Evolutionary conservation across 2,888 invertebrate genomes (phyloP).

Genomic region (Lasioglossum lativentre): DNA sequence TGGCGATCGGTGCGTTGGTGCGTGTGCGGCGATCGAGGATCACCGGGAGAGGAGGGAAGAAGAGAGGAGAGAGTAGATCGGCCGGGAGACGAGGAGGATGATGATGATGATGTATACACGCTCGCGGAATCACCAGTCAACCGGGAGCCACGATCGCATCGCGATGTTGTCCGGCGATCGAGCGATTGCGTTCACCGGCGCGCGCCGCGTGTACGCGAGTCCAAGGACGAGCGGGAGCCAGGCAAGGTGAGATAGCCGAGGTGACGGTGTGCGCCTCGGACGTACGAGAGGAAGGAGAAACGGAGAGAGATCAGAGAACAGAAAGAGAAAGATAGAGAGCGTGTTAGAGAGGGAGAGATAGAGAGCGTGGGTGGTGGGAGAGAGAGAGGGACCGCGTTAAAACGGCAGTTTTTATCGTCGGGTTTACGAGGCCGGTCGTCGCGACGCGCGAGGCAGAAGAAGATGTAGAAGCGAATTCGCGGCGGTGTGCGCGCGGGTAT

Average conservation of each 20-base stretch:
- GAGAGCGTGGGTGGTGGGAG: background rate
- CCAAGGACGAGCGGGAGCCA: constrained; percentile 50
- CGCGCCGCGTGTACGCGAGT: constrained; percentile 26
- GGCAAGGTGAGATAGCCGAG: constrained; percentile 21
- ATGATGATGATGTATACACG: background rate
- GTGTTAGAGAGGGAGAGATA: background rate
- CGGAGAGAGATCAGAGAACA: background rate
- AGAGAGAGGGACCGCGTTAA: constrained; percentile 5
- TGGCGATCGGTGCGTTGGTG: background rate
- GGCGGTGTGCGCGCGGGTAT: constrained; percentile 9
- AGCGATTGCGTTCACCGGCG: constrained; percentile 41
- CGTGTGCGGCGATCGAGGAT: background rate
- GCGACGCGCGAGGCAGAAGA: background rate
- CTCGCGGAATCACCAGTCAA: constrained; percentile 33
- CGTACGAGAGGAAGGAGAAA: constrained; percentile 3
- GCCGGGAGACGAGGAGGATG: background rate
- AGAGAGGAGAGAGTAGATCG: background rate
- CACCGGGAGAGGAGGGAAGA: background rate
- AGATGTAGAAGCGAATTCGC: background rate
- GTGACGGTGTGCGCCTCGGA: constrained; percentile 4
- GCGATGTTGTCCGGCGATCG: constrained; percentile 16
- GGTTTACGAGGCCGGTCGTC: constrained; percentile 45
- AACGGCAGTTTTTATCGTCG: constrained; percentile 45
- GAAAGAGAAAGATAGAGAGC: background rate
- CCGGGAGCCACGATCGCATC: constrained; percentile 34